Base-by-base conservation (phyloP, 2,113 vertebrate species). In the Corythoichthys intestinalis region DNA sequence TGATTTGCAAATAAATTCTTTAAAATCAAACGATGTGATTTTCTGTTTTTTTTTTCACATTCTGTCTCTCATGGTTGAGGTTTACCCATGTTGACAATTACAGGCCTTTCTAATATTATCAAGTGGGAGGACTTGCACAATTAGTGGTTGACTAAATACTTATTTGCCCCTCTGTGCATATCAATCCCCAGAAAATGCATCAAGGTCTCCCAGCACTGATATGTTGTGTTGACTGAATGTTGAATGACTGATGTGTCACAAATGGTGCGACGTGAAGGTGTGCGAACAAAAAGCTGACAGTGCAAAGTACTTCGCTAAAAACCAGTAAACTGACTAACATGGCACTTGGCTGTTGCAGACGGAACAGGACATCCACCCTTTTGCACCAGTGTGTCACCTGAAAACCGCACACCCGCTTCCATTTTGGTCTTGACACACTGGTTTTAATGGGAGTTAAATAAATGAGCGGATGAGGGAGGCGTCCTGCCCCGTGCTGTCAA, bases 381-480 rank as follows among this genome's bases (percentile, higher is more conserved):
- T 89, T 76, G 75, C 89, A 85, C 81, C 76, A 72, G 46, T 2
- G 46, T 81, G 88, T 74, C 78, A 86, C 69, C 76, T 84, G 47
- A 35, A 74, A 73, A 38, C 75, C 8, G 4, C 76, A 78, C 60
- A 13, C 66, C 11, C 11, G 12, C 56, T 58, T 58, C 56, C 11
- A 37, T 58, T 58, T 58, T 15, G 47, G 53, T 12, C 20, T 46
- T 7, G 60, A 46, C 39, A 13, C 17, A 6, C 41, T 28, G 61
- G 10, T 47, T 47, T 48, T 11, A 44, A 34, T 47, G 61, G 44
- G 20, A 28, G 20, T 7, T 47, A 34, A 48, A 63, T 34, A 34
- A 63, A 13, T 34, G 41, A 63, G 11, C 13, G 65, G 37, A 47
- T 49, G 46, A 56, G 53, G 48, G 63, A 69, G 54, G 70, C 57